Evolutionary conservation across 37 sponge, comb jelly and placozoan species (phyloP).

Genomic region (Beroe forskalii): DNA sequence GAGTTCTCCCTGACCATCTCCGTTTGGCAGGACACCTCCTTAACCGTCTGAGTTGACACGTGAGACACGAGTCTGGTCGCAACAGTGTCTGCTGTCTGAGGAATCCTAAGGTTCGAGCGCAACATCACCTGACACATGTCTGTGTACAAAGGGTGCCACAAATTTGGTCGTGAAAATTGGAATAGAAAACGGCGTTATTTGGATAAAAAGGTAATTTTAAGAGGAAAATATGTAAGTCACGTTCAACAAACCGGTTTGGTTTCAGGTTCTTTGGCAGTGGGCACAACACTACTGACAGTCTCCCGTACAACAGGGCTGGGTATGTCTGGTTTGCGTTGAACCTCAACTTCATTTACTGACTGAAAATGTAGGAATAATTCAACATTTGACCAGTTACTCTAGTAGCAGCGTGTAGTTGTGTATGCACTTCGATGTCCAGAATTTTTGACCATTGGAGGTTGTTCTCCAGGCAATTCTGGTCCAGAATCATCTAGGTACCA

Average conservation of each 20-base stretch:
- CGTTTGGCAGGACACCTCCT: conserved; percentile 53
- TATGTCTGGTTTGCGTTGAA: not conserved
- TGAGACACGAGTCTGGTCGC: not conserved
- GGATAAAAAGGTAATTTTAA: no score
- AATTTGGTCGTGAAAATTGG: no score
- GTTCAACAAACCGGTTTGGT: not conserved
- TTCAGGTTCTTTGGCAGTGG: not conserved
- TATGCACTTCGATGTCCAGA: no score
- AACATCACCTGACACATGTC: not conserved
- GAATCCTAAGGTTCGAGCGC: not conserved
- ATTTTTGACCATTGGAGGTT: no score
- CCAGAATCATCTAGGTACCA: no score
- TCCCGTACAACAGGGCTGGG: not conserved
- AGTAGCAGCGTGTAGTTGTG: no score
- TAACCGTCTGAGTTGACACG: conserved; percentile 34
- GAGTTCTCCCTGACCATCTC: not conserved
- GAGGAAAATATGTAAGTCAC: no score
- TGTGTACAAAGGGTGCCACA: no score
- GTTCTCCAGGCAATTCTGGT: no score
- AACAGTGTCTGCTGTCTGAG: not conserved
- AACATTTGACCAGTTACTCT: no score
- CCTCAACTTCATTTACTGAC: not conserved
- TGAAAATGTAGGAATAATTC: not conserved
- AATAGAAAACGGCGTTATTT: no score
- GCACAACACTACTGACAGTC: not conserved